Conservation (phyloP, 2,888 invertebrate genomes). For the Euspilapteryx auroguttella region DNA sequence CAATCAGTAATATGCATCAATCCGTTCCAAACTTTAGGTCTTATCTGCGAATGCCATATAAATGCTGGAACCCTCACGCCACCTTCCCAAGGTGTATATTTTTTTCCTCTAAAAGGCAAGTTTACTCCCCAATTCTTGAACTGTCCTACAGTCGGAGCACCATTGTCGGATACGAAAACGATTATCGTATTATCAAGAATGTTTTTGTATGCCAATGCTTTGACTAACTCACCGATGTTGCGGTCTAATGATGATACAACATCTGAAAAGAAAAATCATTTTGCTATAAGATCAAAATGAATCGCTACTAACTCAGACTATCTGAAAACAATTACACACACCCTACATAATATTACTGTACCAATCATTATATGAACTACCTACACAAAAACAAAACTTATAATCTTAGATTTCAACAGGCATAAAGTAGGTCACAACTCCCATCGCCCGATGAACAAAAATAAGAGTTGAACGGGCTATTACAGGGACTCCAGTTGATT, state of each 20-base stretch:
- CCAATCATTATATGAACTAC: no score
- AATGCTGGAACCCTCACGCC: conserved; percentile 76
- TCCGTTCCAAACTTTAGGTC: conserved; percentile 63
- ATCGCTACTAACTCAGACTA: no score
- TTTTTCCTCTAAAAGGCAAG: conserved; percentile 79
- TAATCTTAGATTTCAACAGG: no score
- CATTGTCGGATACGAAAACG: conserved; percentile 88
- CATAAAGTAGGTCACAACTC: no score
- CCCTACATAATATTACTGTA: no score
- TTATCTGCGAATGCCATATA: conserved; percentile 64
- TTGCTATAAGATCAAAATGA: no score
- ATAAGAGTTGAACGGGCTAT: no score
- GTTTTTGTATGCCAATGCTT: conserved; percentile 65
- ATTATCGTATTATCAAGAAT: conserved; percentile 83
- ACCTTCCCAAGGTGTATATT: conserved; percentile 84
- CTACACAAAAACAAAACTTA: no score
- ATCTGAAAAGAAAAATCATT: conserved; percentile 27
- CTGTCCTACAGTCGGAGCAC: conserved; percentile 75
- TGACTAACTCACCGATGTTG: conserved; percentile 76
- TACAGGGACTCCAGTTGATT: no score
- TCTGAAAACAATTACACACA: background rate
- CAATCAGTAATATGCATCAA: conserved; percentile 83
- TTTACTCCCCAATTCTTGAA: conserved; percentile 78
- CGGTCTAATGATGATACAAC: conserved; percentile 79
- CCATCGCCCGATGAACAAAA: no score